A percentile compares a stretch with the other conserved stretches of the same genome.
Evolutionary conservation across 2,888 invertebrate species (phyloP).

Genomic region (Lasioglossum marginatum): DNA sequence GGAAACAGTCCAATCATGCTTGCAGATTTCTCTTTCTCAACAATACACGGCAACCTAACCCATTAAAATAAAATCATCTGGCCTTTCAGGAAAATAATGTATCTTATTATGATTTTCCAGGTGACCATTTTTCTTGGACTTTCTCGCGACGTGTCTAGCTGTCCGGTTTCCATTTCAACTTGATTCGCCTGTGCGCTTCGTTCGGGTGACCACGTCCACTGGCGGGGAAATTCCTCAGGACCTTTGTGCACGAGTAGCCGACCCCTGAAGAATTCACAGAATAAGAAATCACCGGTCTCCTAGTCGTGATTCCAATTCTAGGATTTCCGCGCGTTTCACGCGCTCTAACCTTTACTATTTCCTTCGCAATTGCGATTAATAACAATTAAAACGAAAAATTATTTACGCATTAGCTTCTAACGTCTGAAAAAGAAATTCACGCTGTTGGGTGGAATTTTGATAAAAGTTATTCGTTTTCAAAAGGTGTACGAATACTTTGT

Average conservation of each 20-base stretch:
- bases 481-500: no score
- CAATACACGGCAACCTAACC: not conserved
- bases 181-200: slow-evolving; percentile 35
- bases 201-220: slow-evolving; percentile 19
- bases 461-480: no score
- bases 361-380: no score
- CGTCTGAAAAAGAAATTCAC: no score
- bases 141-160: slow-evolving; percentile 26
- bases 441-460: no score
- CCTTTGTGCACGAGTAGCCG: not conserved
- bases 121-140: slow-evolving; percentile 19
- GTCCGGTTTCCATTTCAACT: slow-evolving; percentile 54
- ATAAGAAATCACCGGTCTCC: not conserved
- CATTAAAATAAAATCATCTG: not conserved
- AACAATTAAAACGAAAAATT: no score
- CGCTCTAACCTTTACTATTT: no score
- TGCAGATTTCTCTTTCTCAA: not conserved
- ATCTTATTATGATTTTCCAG: not conserved
- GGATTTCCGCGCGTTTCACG: not conserved
- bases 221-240: slow-evolving; percentile 46
- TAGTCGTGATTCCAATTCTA: not conserved
- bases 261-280: slow-evolving; percentile 21
- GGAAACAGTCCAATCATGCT: not conserved
- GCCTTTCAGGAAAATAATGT: not conserved
- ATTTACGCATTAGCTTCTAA: no score